Evolutionary conservation across 2,888 invertebrate genomes (phyloP).

Genomic region (Phaonia tiefii): DNA sequence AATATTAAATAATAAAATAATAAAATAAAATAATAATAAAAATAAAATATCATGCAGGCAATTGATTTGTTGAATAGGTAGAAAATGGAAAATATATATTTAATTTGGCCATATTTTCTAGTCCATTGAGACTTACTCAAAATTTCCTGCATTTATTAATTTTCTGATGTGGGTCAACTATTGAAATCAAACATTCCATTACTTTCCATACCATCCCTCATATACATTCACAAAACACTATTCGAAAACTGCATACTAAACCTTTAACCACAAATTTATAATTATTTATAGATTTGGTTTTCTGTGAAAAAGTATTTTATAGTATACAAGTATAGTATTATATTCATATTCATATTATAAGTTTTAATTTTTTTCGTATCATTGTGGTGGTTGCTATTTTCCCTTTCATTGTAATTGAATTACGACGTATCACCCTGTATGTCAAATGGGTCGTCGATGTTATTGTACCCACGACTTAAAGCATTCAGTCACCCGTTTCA

Average conservation of each 20-base stretch:
- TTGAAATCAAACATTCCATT: neutral
- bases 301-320: neutral
- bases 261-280: neutral
- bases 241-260: neutral
- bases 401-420: conserved; percentile 50
- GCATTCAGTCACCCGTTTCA: too few species aligned
- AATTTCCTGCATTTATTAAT: too few species aligned
- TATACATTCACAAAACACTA: conserved; percentile 17
- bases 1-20: too few species aligned
- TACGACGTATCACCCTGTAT: conserved; percentile 46
- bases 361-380: conserved; percentile 1
- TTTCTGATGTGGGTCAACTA: too few species aligned
- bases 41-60: too few species aligned
- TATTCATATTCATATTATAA: neutral
- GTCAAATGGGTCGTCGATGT: conserved; percentile 47
- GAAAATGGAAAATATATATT: too few species aligned
- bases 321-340: neutral
- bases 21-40: too few species aligned
- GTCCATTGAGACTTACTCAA: too few species aligned
- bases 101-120: too few species aligned
- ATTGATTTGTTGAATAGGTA: too few species aligned
- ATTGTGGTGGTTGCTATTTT: conserved; percentile 22
- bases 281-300: conserved; percentile 4
- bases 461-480: conserved; percentile 26
- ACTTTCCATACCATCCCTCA: neutral